These are phyloP conservation scores for Sander lucioperca DNA, from an alignment of 2,113 vertebrate species.

Conservation along the genomic window DNA sequence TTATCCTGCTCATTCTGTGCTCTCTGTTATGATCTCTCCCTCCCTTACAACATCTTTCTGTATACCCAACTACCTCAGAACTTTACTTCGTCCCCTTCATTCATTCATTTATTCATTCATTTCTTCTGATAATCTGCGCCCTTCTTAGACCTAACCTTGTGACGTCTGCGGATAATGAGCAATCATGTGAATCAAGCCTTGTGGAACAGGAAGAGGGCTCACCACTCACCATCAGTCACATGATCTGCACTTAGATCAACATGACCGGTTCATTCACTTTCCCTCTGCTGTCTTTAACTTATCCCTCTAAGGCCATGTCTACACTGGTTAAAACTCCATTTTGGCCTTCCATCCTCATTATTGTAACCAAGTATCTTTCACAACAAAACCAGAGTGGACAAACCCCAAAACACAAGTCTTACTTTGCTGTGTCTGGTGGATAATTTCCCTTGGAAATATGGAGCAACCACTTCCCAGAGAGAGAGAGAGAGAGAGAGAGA, in stretches of 20 bases:
- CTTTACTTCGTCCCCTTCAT: no score
- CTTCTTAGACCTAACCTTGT: slow-evolving; percentile 7
- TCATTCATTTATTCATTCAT: no score
- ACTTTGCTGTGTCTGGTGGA: neutral
- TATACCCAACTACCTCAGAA: no score
- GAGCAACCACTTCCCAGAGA: no score
- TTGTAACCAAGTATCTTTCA: neutral
- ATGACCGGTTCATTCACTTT: neutral
- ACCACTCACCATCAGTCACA: slow-evolving; percentile 7
- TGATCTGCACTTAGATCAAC: neutral
- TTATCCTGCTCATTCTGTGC: neutral
- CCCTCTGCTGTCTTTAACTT: neutral
- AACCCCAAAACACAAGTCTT: neutral
- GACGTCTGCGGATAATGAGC: slow-evolving; percentile 11
- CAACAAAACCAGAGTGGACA: no score
- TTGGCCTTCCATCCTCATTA: neutral
- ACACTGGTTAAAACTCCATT: neutral
- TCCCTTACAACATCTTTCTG: neutral
- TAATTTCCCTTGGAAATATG: no score
- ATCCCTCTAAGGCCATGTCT: neutral
- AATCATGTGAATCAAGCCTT: slow-evolving; percentile 19
- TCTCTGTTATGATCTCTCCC: neutral
- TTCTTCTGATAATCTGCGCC: neutral
- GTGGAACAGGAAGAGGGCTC: neutral
- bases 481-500: no score